Evolutionary conservation across 2,113 vertebrate genomes (phyloP).

Genomic region (Furnarius figulus): DNA sequence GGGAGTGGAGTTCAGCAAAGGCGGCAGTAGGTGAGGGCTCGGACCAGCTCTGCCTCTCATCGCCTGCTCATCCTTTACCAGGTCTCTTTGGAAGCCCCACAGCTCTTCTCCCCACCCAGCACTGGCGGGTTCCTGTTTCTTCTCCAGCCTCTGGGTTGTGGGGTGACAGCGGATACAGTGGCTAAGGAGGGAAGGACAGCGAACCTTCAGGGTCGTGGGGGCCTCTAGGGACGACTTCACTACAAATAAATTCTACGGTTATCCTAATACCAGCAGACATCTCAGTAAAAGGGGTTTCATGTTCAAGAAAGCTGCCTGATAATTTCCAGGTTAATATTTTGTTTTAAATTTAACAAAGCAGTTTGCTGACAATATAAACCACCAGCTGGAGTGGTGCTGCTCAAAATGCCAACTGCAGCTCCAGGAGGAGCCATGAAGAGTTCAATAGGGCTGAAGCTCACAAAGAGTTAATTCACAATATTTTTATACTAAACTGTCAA

Average conservation of each 20-base stretch:
- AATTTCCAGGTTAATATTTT: neutral
- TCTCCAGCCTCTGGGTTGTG: neutral
- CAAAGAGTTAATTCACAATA: neutral
- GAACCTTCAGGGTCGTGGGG: neutral
- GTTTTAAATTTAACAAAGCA: neutral
- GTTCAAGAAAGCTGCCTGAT: neutral
- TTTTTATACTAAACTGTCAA: neutral
- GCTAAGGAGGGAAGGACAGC: neutral
- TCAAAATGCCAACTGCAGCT: neutral
- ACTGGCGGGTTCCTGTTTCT: neutral
- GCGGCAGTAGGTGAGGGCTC: neutral
- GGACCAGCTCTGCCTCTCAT: neutral
- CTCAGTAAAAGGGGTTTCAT: neutral
- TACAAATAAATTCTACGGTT: neutral
- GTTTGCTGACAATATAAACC: neutral
- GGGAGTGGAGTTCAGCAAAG: neutral
- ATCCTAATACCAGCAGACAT: neutral
- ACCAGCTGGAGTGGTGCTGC: neutral
- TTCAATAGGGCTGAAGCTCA: neutral
- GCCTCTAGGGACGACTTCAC: neutral
- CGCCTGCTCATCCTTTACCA: fast-evolving
- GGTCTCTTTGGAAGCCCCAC: neutral
- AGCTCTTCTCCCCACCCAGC: neutral
- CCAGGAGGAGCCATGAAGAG: neutral
- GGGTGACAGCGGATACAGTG: neutral